Conservation (phyloP, 1,140 invertebrate species). For the Heliconius hermathena region DNA sequence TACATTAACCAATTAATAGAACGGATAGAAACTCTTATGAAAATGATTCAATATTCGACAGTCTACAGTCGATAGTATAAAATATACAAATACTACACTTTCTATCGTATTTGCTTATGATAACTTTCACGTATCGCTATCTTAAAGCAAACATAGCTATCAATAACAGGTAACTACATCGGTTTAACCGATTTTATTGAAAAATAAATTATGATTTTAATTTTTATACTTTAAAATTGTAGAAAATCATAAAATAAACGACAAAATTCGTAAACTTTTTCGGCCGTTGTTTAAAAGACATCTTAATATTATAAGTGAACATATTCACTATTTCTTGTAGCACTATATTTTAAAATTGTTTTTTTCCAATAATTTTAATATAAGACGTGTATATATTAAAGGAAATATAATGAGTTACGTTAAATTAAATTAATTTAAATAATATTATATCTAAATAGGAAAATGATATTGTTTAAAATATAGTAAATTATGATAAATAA, state of each 20-base stretch:
- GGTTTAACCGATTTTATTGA: constrained; percentile 17
- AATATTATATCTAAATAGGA: background rate
- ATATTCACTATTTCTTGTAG: background rate
- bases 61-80: constrained; percentile 30
- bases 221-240: background rate
- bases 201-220: background rate
- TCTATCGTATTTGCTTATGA: constrained; percentile 62
- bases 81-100: constrained; percentile 44
- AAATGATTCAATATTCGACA: constrained; percentile 24
- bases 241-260: too few relatives aligned
- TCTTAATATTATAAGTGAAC: background rate
- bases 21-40: constrained; percentile 26
- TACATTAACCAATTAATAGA: constrained; percentile 6
- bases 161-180: constrained; percentile 18
- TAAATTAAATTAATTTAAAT: background rate
- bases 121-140: constrained; percentile 69
- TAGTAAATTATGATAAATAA: background rate
- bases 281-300: background rate
- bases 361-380: background rate
- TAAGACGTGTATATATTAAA: too few relatives aligned
- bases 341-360: too few relatives aligned
- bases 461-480: background rate
- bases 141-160: constrained; percentile 50
- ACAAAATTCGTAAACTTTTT: too few relatives aligned
- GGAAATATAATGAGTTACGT: background rate